Conservation (phyloP, 2,797 vertebrate genomes). For the Triplophysa bombifrons region DNA sequence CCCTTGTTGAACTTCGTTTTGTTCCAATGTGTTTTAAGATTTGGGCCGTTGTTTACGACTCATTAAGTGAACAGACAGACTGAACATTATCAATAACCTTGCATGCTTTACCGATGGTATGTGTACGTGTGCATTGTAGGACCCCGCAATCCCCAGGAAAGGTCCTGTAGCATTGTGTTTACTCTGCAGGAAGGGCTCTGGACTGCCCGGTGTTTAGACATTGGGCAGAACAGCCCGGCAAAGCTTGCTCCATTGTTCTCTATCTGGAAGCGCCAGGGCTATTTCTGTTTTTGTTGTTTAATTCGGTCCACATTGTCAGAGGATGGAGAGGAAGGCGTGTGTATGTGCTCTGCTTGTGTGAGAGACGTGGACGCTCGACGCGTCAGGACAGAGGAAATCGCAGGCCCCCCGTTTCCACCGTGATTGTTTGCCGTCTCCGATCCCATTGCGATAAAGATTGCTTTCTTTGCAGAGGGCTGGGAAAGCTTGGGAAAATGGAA, state of each 20-base stretch:
- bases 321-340: slow-evolving; percentile 72
- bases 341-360: slow-evolving; percentile 46
- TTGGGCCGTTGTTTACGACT: background rate
- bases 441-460: slow-evolving; percentile 73
- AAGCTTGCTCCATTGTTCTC: slow-evolving; percentile 80
- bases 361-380: slow-evolving; percentile 49
- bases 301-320: slow-evolving; percentile 80
- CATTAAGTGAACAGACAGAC: background rate
- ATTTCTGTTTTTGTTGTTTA: slow-evolving; percentile 84
- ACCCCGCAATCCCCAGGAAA: slow-evolving; percentile 75
- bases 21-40: background rate
- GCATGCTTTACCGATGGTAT: background rate
- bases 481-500: slow-evolving; percentile 52
- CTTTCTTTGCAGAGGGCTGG: slow-evolving; percentile 61
- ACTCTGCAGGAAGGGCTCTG: slow-evolving; percentile 80
- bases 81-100: background rate
- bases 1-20: background rate
- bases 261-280: slow-evolving; percentile 79
- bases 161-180: slow-evolving; percentile 78
- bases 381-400: slow-evolving; percentile 68
- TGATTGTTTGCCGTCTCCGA: slow-evolving; percentile 69
- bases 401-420: slow-evolving; percentile 67
- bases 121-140: slow-evolving; percentile 47
- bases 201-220: slow-evolving; percentile 79
- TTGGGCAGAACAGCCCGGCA: slow-evolving; percentile 67